Percentiles rank a stretch among this genome's conserved stretches.
These are phyloP conservation scores for Procambarus virginalis DNA, from an alignment of 1,140 invertebrate genomes.

Conservation along the genomic window DNA sequence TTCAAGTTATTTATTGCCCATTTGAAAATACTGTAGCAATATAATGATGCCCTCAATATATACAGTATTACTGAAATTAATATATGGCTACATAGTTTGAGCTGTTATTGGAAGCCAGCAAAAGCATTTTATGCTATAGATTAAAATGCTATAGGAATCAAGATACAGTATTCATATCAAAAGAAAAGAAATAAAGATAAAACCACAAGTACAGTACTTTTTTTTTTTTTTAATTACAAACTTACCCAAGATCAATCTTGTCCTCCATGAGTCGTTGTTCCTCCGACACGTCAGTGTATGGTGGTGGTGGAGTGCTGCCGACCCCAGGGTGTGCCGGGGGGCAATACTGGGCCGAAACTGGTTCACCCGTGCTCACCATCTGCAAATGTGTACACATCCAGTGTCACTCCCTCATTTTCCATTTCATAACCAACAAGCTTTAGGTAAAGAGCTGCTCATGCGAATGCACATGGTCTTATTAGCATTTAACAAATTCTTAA, in stretches of 20 bases:
- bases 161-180: background rate
- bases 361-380: conserved; percentile 47
- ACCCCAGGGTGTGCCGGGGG: conserved; percentile 48
- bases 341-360: conserved; percentile 60
- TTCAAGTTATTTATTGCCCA: too few species aligned
- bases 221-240: background rate
- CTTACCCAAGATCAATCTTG: conserved; percentile 49
- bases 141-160: background rate
- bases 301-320: conserved; percentile 57
- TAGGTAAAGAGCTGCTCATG: background rate
- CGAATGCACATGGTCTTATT: background rate
- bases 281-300: conserved; percentile 55
- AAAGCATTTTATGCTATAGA: too few species aligned
- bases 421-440: background rate
- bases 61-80: too few species aligned
- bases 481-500: background rate
- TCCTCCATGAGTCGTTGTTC: conserved; percentile 60
- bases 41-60: too few species aligned
- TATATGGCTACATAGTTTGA: too few species aligned
- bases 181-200: background rate
- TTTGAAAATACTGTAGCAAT: too few species aligned
- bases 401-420: background rate
- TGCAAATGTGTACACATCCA: background rate
- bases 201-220: too few species aligned
- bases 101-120: too few species aligned